A percentile compares a stretch with the other conserved stretches of the same genome.
phyloP scores from a whole-genome alignment of 2,797 vertebrate genomes.

The Anniella stebbinsi region DNA sequence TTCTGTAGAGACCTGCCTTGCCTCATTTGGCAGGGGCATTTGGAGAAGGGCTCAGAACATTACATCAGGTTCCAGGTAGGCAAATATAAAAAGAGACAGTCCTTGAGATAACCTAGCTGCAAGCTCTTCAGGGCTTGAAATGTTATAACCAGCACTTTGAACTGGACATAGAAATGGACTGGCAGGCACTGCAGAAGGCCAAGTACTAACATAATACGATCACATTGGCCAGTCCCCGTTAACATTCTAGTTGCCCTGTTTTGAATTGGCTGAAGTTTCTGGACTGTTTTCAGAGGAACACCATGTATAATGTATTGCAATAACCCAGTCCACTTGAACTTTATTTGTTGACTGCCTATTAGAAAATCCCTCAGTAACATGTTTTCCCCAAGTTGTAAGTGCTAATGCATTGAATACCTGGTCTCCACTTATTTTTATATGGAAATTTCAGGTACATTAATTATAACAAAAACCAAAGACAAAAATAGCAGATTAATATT shows the following conservation, averaged over 20 bases:
- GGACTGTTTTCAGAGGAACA: too few relatives aligned
- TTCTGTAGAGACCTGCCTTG: too few relatives aligned
- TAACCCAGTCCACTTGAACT: neutral
- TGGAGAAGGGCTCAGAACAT: neutral
- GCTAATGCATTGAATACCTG: neutral
- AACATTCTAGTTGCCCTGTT: neutral
- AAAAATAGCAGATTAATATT: neutral
- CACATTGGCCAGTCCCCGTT: too few relatives aligned
- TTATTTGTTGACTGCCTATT: neutral
- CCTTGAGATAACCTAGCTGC: neutral
- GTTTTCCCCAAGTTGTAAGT: neutral
- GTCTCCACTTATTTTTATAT: neutral
- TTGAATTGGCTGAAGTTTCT: neutral
- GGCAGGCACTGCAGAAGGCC: neutral
- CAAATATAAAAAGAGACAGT: neutral
- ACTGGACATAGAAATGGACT: neutral
- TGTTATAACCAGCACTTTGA: neutral
- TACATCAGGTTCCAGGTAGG: too few relatives aligned
- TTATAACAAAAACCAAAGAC: neutral
- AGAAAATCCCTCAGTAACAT: neutral
- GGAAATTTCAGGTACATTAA: neutral
- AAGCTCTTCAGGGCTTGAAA: neutral
- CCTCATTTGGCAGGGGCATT: too few relatives aligned
- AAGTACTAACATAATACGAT: neutral
- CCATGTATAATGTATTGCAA: neutral